phyloP scores from a whole-genome alignment of 2,888 invertebrate species.

The Salticus scenicus region DNA sequence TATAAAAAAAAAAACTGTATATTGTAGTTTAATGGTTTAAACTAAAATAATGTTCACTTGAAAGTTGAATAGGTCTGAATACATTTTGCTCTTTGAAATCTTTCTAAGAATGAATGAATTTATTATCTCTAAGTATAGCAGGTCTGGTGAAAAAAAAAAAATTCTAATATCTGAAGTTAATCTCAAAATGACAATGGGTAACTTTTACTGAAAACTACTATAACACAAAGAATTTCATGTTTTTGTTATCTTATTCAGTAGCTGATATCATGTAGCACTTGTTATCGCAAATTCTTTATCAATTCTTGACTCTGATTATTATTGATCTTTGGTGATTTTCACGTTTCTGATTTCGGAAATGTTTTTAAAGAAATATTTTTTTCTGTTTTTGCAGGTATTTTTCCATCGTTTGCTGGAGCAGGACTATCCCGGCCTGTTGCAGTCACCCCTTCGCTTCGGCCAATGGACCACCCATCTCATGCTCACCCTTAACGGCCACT shows the following conservation, averaged over 20 bases:
- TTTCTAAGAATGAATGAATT: too few species aligned
- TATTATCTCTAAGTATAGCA: too few species aligned
- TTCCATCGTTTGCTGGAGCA: not conserved
- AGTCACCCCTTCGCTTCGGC: not conserved
- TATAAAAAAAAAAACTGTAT: too few species aligned
- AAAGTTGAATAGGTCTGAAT: too few species aligned
- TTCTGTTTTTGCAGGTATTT: not conserved
- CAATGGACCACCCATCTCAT: not conserved
- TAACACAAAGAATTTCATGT: not conserved
- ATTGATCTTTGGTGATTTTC: not conserved
- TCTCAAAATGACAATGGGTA: not conserved
- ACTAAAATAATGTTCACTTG: too few species aligned
- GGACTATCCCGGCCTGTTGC: not conserved
- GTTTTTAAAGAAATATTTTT: not conserved
- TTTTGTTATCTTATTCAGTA: not conserved
- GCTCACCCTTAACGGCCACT: not conserved
- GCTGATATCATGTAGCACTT: not conserved
- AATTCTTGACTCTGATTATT: not conserved
- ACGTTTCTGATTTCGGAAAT: not conserved
- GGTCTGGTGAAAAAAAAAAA: too few species aligned
- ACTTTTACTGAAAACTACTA: not conserved
- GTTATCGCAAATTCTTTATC: not conserved
- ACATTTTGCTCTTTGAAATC: too few species aligned
- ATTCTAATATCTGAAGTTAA: too few species aligned
- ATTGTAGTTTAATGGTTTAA: too few species aligned